Percentiles rank a stretch among this genome's conserved stretches.
phyloP scores from a whole-genome alignment of 2,113 vertebrate genomes.

The Scortum barcoo region DNA sequence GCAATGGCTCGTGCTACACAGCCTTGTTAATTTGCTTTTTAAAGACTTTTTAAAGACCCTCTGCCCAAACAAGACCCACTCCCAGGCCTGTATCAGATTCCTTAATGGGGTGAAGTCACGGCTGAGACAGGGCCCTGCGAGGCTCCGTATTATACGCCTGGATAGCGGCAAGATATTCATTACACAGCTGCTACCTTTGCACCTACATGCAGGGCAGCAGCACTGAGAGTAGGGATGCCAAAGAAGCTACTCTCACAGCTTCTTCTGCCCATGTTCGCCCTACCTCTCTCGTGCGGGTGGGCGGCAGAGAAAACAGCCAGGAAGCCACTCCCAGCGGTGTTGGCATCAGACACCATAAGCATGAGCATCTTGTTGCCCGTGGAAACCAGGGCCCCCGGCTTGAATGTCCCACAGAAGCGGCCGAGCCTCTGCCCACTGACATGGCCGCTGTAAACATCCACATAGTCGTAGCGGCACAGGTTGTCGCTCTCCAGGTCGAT shows the following conservation, averaged over 20 bases:
- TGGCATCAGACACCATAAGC: slow-evolving; percentile 97
- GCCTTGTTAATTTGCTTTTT: slow-evolving; percentile 31
- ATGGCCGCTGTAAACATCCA: slow-evolving; percentile 94
- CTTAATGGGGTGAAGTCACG: slow-evolving; percentile 25
- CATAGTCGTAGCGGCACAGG: slow-evolving; percentile 95
- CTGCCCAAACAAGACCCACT: slow-evolving; percentile 28
- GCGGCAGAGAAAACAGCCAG: slow-evolving; percentile 93
- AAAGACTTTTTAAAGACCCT: slow-evolving; percentile 23
- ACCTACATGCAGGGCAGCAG: neutral
- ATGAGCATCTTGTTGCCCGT: slow-evolving; percentile 96
- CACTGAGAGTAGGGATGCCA: neutral
- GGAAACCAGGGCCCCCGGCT: slow-evolving; percentile 93
- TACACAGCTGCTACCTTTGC: neutral
- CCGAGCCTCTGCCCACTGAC: slow-evolving; percentile 91
- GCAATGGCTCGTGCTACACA: slow-evolving; percentile 30
- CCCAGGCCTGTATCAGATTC: slow-evolving; percentile 18
- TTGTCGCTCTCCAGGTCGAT: slow-evolving; percentile 96
- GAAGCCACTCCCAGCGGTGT: slow-evolving; percentile 97
- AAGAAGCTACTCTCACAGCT: neutral
- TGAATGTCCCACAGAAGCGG: slow-evolving; percentile 95
- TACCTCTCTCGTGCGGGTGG: slow-evolving; percentile 94
- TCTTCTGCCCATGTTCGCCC: slow-evolving; percentile 17
- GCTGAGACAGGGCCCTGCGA: slow-evolving; percentile 12
- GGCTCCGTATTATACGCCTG: slow-evolving; percentile 14
- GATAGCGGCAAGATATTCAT: slow-evolving; percentile 8